Conservation (phyloP, 2,888 invertebrate genomes). For the Acronicta leporina region DNA sequence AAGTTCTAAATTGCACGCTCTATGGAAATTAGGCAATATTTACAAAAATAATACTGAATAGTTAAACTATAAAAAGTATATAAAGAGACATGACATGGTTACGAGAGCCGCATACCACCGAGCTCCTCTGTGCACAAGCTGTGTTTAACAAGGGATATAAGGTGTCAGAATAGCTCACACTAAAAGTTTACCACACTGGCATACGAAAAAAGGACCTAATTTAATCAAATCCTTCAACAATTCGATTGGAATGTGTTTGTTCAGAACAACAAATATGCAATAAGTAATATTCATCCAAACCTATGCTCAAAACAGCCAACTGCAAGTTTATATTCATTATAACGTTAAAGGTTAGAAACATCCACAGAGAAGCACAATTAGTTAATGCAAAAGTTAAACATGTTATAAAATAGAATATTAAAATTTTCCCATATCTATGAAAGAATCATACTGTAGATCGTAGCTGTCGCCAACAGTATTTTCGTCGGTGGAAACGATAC, state of each 20-base stretch:
- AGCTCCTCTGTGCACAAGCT: slow-evolving; percentile 82
- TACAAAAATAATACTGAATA: slow-evolving; percentile 70
- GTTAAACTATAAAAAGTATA: slow-evolving; percentile 60
- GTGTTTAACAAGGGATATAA: slow-evolving; percentile 75
- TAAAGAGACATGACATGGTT: slow-evolving; percentile 79
- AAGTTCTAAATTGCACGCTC: slow-evolving; percentile 62
- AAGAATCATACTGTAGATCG: slow-evolving; percentile 86
- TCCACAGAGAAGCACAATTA: slow-evolving; percentile 71
- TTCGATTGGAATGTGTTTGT: slow-evolving; percentile 60
- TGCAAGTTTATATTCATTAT: slow-evolving; percentile 54
- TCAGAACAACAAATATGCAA: slow-evolving; percentile 29
- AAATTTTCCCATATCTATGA: slow-evolving; percentile 88
- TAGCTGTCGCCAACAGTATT: slow-evolving; percentile 73
- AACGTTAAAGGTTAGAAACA: slow-evolving; percentile 60
- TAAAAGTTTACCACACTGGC: slow-evolving; percentile 58
- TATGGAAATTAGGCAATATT: slow-evolving; percentile 72
- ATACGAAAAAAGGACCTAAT: slow-evolving; percentile 60
- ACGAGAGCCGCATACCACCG: slow-evolving; percentile 85
- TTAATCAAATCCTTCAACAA: slow-evolving; percentile 56
- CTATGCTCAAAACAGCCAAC: slow-evolving; percentile 51
- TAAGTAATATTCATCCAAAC: slow-evolving; percentile 48
- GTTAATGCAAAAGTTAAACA: slow-evolving; percentile 60
- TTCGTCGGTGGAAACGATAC: slow-evolving; percentile 65
- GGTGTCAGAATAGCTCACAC: slow-evolving; percentile 79
- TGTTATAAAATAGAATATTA: slow-evolving; percentile 61